Conservation (phyloP, 37 sponge, comb jelly and placozoan species). For the Agelas oroides region DNA sequence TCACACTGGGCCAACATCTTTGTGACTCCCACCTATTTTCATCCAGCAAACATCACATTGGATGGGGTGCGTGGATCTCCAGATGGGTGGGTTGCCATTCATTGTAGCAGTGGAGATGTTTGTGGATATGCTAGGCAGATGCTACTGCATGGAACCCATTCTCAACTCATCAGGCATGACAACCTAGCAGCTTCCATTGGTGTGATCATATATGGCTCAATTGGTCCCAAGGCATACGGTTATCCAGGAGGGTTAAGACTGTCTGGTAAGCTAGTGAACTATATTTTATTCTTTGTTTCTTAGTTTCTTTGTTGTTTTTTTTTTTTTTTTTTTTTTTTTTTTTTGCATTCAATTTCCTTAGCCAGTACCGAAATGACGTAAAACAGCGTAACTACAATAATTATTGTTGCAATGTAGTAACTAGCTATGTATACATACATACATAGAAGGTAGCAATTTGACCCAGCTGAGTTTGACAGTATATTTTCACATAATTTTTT, state of each 20-base stretch:
- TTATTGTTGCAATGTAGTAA: no score
- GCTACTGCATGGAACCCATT: neutral
- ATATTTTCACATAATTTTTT: no score
- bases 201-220: conserved; percentile 43
- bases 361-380: no score
- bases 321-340: no score
- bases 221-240: conserved; percentile 40
- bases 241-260: conserved; percentile 40
- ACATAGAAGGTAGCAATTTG: no score
- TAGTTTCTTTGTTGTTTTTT: no score
- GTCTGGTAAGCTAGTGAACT: no score
- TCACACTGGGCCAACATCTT: conserved; percentile 14
- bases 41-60: conserved; percentile 2
- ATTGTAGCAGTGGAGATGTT: neutral
- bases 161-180: conserved; percentile 18
- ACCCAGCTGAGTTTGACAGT: no score
- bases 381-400: no score
- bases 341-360: no score
- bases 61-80: neutral
- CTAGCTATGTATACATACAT: no score
- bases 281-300: no score
- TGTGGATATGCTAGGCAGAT: conserved; percentile 38
- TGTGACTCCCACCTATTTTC: neutral
- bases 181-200: conserved; percentile 11
- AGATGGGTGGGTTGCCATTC: conserved; percentile 14